A percentile compares a stretch with the other conserved stretches of the same genome.
Evolutionary conservation across 2,888 invertebrate species (phyloP).

Genomic region (Arenicola marina): DNA sequence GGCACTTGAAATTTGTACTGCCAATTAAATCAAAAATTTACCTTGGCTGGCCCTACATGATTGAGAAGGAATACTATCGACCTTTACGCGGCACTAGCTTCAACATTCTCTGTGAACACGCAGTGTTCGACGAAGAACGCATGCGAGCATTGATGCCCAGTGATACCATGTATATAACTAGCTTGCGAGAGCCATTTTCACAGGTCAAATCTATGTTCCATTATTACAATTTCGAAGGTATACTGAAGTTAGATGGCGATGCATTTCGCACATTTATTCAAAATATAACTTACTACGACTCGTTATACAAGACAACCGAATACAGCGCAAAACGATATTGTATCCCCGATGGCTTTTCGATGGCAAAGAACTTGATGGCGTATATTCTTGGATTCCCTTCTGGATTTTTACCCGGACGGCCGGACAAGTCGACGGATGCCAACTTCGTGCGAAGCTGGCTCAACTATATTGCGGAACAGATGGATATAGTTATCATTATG

Average conservation of each 20-base stretch:
- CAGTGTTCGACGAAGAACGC: conserved; percentile 45
- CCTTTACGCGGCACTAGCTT: conserved; percentile 38
- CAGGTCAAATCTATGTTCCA: conserved; percentile 51
- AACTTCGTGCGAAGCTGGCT: conserved; percentile 32
- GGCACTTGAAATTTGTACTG: conserved; percentile 49
- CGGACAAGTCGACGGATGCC: conserved; percentile 33
- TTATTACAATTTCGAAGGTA: conserved; percentile 47
- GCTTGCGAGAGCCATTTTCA: conserved; percentile 51
- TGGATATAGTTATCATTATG: conserved; percentile 52
- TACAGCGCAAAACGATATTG: conserved; percentile 36
- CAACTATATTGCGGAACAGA: conserved; percentile 40
- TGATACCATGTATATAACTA: conserved; percentile 47
- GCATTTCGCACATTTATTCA: too few species aligned
- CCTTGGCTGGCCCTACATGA: conserved; percentile 54
- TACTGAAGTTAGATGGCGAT: conserved; percentile 39
- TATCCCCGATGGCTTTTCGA: conserved; percentile 50
- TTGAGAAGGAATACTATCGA: conserved; percentile 43
- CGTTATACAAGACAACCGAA: conserved; percentile 38
- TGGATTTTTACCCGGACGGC: conserved; percentile 42
- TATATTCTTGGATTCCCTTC: conserved; percentile 54
- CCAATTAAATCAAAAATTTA: conserved; percentile 47
- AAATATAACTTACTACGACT: conserved; percentile 47
- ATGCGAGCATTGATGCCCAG: conserved; percentile 48
- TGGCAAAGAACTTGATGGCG: conserved; percentile 51
- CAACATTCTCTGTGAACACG: conserved; percentile 53